A percentile compares a stretch with the other conserved stretches of the same genome.
phyloP scores from a whole-genome alignment of 2,888 invertebrate genomes.

The Netelia virgata region DNA sequence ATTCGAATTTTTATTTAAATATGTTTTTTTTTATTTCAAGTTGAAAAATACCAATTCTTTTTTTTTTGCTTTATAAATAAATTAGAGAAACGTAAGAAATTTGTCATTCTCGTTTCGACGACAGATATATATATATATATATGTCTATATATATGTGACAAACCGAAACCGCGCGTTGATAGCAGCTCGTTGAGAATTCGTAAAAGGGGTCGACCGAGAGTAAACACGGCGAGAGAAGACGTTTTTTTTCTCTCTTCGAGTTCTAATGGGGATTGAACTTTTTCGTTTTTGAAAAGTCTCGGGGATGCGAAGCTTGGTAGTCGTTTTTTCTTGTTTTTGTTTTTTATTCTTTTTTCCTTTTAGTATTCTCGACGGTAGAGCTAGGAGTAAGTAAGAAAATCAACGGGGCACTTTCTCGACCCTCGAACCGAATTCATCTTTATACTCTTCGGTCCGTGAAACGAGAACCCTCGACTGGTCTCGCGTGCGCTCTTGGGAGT shows the following conservation, averaged over 20 bases:
- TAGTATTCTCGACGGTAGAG: not conserved
- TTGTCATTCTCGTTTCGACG: not conserved
- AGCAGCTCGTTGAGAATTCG: constrained; percentile 7
- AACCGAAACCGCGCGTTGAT: constrained; percentile 27
- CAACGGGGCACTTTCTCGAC: not conserved
- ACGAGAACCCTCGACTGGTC: constrained; percentile 40
- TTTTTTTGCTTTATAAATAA: too few relatives aligned
- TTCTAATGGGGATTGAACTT: not conserved
- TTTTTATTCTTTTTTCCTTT: too few relatives aligned
- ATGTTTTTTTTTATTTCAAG: too few relatives aligned
- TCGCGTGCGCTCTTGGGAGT: constrained; percentile 31
- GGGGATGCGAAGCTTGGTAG: not conserved
- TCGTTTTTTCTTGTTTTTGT: too few relatives aligned
- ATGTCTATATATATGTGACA: too few relatives aligned
- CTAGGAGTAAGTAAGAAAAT: not conserved
- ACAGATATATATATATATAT: too few relatives aligned
- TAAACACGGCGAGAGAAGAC: constrained; percentile 8
- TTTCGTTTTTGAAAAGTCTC: not conserved
- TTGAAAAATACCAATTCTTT: too few relatives aligned
- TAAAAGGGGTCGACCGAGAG: not conserved
- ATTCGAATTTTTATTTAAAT: too few relatives aligned
- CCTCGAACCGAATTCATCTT: not conserved
- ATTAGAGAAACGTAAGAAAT: too few relatives aligned
- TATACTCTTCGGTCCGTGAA: not conserved
- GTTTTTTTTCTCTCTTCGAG: not conserved